Evolutionary conservation across 2,797 vertebrate species (phyloP), one percentile per base, ranked within the genome.

Genomic region (Cephalopachus bancanus): DNA sequence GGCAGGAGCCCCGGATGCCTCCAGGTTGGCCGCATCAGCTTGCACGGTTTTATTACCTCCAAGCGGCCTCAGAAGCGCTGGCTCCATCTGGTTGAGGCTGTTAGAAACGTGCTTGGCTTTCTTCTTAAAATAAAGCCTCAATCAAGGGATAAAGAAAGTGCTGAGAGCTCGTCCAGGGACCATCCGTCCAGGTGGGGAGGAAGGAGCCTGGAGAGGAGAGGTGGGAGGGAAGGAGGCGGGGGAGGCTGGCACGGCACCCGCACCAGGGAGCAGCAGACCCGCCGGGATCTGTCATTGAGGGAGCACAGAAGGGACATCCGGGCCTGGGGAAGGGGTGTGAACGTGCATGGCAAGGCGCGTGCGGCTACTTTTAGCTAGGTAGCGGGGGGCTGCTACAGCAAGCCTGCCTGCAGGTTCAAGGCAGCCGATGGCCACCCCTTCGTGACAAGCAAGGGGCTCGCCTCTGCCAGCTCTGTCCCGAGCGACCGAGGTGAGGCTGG

Each of bases 81-180:
- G 0, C 89, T 95, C 95, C 96, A 96, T 96, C 97, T 98, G 97
- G 89, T 64, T 93, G 84, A 17, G 87, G 96, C 96, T 97, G 95
- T 96, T 96, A 95, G 97, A 97, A 97, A 97, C 96, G 96, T 96
- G 94, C 95, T 97, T 97, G 96, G 95, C 97, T 97, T 96, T 97
- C 97, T 96, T 96, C 96, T 97, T 95, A 96, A 98, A 98, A 97
- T 98, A 97, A 98, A 97, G 93, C 93, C 84, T 90, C 97, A 96
- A 96, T 96, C 92, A 92, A 96, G 94, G 88, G 96, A 96, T 97
- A 97, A 96, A 98, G 95, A 87, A 97, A 95, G 93, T 96, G 92
- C 92, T 92, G 97, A 96, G 98, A 97, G 71, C 67, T 19, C 5
- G 5, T 83, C 97, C 97, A 97, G 93, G 93, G 93, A 96, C 57